Base-by-base conservation (phyloP, 2,113 vertebrate species). In the Chaetops frenatus region DNA sequence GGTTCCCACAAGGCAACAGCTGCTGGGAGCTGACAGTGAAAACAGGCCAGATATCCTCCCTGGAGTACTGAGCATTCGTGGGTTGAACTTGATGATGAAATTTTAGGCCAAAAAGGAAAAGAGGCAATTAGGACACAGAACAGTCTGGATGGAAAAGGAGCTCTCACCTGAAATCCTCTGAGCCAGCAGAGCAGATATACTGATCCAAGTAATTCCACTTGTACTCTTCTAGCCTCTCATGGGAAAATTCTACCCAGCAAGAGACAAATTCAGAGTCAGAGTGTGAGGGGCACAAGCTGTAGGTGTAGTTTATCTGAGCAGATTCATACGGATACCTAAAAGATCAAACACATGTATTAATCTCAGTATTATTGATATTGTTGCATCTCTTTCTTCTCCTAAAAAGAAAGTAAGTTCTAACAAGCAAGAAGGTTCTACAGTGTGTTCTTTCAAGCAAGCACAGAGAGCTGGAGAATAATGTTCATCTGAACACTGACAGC, bases 161-260 rank as follows among this genome's bases (percentile, higher is more conserved):
- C 31, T 61, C 57, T 96, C 74, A 99, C 99, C 99, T 99, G 97
- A 99, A 99, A 96, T 99, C 99, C 97, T 99, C 99, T 0, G 99
- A 99, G 71, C 99, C 99, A 1, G 99, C 98, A 15, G 99, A 99
- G 86, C 99, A 99, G 97, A 99, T 99, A 92, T 99, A 99, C 97
- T 99, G 99, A 94, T 99, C 99, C 86, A 99, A 97, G 96, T 99
- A 99, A 96, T 99, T 99, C 99, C 99, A 99, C 84, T 99, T 99
- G 96, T 99, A 99, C 48, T 99, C 99, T 95, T 99, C 99, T 79
- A 99, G 96, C 22, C 99, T 97, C 95, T 99, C 99, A 0, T 99
- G 99, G 61, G 98, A 98, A 95, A 99, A 99, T 93, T 99, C 99
- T 67, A 99, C 99, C 99, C 99, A 99, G 94, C 99, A 99, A 79